A percentile compares a stretch with the other conserved stretches of the same genome.
Evolutionary conservation across 1,140 invertebrate species (phyloP).

Genomic region (Drosophila tani): DNA sequence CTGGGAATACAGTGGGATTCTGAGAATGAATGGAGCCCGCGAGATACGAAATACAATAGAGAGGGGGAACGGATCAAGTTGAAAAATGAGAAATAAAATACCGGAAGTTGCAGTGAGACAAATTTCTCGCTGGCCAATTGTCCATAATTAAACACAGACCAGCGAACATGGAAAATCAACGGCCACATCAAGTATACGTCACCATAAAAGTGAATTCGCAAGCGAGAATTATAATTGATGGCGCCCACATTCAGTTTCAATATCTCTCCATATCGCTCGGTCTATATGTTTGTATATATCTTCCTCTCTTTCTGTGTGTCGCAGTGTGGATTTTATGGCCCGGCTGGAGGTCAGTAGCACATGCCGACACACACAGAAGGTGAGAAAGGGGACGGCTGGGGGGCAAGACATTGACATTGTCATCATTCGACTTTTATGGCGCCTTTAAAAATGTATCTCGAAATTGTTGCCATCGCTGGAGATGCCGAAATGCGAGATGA

Average conservation of each 20-base stretch:
- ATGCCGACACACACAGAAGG: conserved; percentile 27
- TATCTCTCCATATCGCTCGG: conserved; percentile 34
- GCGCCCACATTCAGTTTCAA: conserved; percentile 55
- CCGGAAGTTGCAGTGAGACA: conserved; percentile 76
- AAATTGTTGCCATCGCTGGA: conserved; percentile 51
- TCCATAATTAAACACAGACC: conserved; percentile 68
- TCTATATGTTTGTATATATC: background rate
- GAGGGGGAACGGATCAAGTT: background rate
- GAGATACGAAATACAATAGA: conserved; percentile 16
- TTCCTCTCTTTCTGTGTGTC: background rate
- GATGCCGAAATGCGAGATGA: conserved; percentile 46
- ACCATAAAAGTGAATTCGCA: conserved; percentile 70
- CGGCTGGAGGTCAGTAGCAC: conserved; percentile 79
- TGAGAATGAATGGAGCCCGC: conserved; percentile 32
- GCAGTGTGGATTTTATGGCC: conserved; percentile 57
- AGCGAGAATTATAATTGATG: conserved; percentile 73
- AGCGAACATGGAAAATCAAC: conserved; percentile 37
- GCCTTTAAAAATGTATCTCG: conserved; percentile 79
- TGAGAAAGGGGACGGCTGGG: conserved; percentile 4
- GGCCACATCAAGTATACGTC: conserved; percentile 78
- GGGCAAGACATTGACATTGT: conserved; percentile 78
- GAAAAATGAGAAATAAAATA: conserved; percentile 64
- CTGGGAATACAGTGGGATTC: conserved; percentile 21
- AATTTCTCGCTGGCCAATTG: conserved; percentile 75
- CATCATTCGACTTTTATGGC: conserved; percentile 82